Evolutionary conservation across 2,888 invertebrate genomes (phyloP).

Genomic region (Drosophila emarginata): DNA sequence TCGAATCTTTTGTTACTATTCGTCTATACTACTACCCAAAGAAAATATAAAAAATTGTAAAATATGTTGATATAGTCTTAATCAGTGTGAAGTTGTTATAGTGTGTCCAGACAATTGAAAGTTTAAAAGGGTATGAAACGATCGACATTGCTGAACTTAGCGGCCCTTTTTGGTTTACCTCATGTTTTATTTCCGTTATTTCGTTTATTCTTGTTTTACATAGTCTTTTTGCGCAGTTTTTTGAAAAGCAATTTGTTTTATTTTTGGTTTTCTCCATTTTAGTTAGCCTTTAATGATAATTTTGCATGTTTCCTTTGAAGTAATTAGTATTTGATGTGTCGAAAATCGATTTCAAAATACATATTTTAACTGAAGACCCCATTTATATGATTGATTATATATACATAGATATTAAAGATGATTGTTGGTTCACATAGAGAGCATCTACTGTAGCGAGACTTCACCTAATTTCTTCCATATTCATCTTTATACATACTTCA

Average conservation of each 20-base stretch:
- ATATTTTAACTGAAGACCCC: neutral
- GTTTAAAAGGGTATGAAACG: no score
- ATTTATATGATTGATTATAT: neutral
- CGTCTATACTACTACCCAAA: no score
- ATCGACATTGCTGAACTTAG: no score
- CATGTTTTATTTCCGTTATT: neutral
- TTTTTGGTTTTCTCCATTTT: neutral
- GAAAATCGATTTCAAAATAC: neutral
- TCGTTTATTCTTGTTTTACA: constrained; percentile 12
- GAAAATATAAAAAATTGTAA: no score
- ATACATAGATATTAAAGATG: neutral
- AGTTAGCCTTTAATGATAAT: constrained; percentile 38
- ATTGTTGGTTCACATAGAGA: neutral
- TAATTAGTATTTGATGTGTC: neutral
- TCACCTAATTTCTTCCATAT: neutral
- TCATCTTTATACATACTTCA: neutral
- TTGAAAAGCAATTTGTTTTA: constrained; percentile 14
- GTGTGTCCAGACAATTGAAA: no score
- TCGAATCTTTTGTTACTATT: neutral
- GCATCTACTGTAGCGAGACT: neutral
- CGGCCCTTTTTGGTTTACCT: neutral
- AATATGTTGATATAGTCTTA: no score
- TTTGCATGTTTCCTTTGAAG: constrained; percentile 46
- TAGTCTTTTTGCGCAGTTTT: constrained; percentile 27
- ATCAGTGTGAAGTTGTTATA: no score